phyloP scores from a whole-genome alignment of 1,140 invertebrate species.

The Zaprionus inermis region DNA sequence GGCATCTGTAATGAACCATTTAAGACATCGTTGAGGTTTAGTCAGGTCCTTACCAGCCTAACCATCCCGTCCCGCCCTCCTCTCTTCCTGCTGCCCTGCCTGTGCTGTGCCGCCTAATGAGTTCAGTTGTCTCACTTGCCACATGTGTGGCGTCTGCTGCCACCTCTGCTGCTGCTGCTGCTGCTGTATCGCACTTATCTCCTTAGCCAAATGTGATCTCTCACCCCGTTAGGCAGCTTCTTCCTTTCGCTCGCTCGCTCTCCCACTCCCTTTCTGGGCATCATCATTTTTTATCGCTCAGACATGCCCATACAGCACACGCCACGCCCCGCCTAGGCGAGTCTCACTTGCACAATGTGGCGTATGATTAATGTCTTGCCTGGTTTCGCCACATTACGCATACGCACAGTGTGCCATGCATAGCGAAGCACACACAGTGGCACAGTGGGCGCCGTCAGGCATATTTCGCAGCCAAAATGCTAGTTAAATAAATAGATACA shows the following conservation, averaged over 20 bases:
- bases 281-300: constrained; percentile 73
- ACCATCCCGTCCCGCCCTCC: neutral
- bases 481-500: neutral
- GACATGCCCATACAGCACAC: constrained; percentile 46
- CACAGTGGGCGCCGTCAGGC: neutral
- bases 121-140: constrained; percentile 52
- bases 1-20: constrained; percentile 50
- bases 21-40: constrained; percentile 47
- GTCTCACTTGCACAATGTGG: constrained; percentile 64
- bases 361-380: constrained; percentile 76
- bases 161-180: neutral
- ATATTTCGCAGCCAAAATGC: neutral
- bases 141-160: constrained; percentile 38
- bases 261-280: neutral
- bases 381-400: constrained; percentile 36
- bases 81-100: neutral
- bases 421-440: neutral
- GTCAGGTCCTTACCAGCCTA: no score
- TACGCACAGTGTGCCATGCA: constrained; percentile 24
- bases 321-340: neutral
- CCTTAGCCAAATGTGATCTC: constrained; percentile 9
- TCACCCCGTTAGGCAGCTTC: neutral
- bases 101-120: constrained; percentile 34
- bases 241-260: neutral
- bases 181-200: constrained; percentile 10